These are phyloP conservation scores for Parnassius mnemosyne DNA, from an alignment of 2,888 invertebrate genomes.

Conservation along the genomic window DNA sequence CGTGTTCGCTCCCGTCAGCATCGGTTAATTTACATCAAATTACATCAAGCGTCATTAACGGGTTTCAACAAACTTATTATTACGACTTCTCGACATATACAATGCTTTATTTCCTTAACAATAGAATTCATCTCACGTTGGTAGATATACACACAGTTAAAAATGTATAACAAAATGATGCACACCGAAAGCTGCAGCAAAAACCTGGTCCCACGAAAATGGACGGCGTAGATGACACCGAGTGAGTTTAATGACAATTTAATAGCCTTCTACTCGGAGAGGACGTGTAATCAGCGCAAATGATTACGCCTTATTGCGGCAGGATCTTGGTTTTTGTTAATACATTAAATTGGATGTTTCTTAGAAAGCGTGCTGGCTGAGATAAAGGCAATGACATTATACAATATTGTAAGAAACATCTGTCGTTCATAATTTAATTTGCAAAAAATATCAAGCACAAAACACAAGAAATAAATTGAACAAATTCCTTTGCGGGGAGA, in stretches of 20 bases:
- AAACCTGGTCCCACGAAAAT: slow-evolving; percentile 71
- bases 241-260: slow-evolving; percentile 78
- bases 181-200: slow-evolving; percentile 75
- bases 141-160: slow-evolving; percentile 29
- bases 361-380: slow-evolving; percentile 6
- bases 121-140: slow-evolving; percentile 51
- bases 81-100: slow-evolving; percentile 33
- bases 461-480: slow-evolving; percentile 12
- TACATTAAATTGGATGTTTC: slow-evolving; percentile 16
- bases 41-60: slow-evolving; percentile 74
- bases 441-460: slow-evolving; percentile 4
- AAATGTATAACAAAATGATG: slow-evolving; percentile 37
- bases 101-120: slow-evolving; percentile 36
- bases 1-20: slow-evolving; percentile 62
- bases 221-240: slow-evolving; percentile 73
- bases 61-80: slow-evolving; percentile 49
- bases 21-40: slow-evolving; percentile 76
- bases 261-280: slow-evolving; percentile 71
- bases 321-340: slow-evolving; percentile 18
- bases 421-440: slow-evolving; percentile 14
- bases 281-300: slow-evolving; percentile 72
- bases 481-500: slow-evolving; percentile 7
- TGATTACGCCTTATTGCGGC: slow-evolving; percentile 47
- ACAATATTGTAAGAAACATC: not conserved
- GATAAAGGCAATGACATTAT: not conserved